These are phyloP conservation scores for Cerastoderma edule DNA, from an alignment of 2,888 invertebrate genomes.

Conservation along the genomic window DNA sequence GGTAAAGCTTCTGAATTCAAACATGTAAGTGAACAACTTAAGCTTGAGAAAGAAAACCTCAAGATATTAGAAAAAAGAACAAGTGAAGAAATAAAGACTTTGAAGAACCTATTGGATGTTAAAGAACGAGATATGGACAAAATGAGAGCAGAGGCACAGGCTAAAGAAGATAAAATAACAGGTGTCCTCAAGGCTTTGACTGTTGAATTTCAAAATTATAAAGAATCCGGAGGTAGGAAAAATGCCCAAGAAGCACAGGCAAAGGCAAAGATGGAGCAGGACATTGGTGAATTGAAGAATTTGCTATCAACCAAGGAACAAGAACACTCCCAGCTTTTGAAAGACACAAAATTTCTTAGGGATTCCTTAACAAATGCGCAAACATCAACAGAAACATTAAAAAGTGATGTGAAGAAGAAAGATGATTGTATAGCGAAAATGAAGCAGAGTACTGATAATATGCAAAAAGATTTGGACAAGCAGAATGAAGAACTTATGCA, in stretches of 20 bases:
- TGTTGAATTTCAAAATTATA: constrained; percentile 51
- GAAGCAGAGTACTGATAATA: constrained; percentile 38
- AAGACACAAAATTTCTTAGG: constrained; percentile 59
- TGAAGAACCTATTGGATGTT: constrained; percentile 62
- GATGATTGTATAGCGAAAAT: constrained; percentile 40
- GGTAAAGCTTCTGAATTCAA: constrained; percentile 55
- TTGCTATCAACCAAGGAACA: constrained; percentile 38
- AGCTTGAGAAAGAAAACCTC: constrained; percentile 55
- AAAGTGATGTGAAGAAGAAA: constrained; percentile 54
- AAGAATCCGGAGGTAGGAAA: constrained; percentile 47
- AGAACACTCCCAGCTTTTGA: constrained; percentile 42
- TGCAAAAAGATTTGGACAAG: constrained; percentile 51
- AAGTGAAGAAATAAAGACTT: constrained; percentile 46
- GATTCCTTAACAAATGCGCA: constrained; percentile 61
- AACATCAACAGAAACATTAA: constrained; percentile 46
- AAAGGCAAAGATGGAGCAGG: constrained; percentile 53
- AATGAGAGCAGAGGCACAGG: constrained; percentile 36
- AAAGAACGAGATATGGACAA: constrained; percentile 67
- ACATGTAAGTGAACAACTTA: constrained; percentile 44
- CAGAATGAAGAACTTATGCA: constrained; percentile 39
- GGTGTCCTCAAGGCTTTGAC: constrained; percentile 45
- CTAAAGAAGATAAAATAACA: constrained; percentile 50
- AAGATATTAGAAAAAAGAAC: constrained; percentile 57
- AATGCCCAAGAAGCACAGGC: constrained; percentile 51
- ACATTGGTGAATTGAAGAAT: constrained; percentile 47